Evolutionary conservation across 1,140 invertebrate genomes (phyloP), one percentile per base, ranked within the genome.

Genomic region (Cecropterus lyciades): DNA sequence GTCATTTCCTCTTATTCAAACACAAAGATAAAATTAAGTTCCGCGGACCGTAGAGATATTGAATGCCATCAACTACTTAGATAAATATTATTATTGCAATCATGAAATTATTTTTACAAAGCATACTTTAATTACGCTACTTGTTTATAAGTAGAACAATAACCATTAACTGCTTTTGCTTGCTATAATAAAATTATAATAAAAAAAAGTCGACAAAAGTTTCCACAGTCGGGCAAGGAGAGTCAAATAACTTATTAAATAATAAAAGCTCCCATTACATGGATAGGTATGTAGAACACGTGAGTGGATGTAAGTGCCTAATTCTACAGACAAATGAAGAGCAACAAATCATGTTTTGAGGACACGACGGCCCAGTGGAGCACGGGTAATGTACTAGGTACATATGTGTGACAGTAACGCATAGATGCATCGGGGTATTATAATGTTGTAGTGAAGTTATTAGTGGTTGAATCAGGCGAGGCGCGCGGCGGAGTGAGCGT

Each of bases 401-500:
- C 40, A 59, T 45, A 59, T 40, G 48, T 52, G 49, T 27, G 49
- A n/a, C 33, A 45, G 72, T 80, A 79, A 81, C 68, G 73, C 76
- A 80, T 85, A 80, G 75, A 79, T 87, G 74, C 77, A 81, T 75
- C 72, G 65, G 75, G 72, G 73, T 77, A 83, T 89, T 81, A 87
- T 89, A 86, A 88, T 87, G 77, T 80, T 84, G 79, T 85, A 85
- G 85, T 89, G 77, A 86, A 87, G 84, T 84, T 91, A 91, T 88
- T 89, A 87, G 86, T 88, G 82, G 85, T 84, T 87, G 85, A 84
- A 78, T 84, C 82, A 77, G 80, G 73, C 77, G 79, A 77, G 86
- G 72, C 78, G 81, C 68, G 74, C 77, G 78, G 69, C 73, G 77
- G 75, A 81, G 82, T 78, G 84, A 82, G 76, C 89, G 79, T 87